phyloP scores from a whole-genome alignment of 2,113 vertebrate species.

The Erpornis zantholeuca region DNA sequence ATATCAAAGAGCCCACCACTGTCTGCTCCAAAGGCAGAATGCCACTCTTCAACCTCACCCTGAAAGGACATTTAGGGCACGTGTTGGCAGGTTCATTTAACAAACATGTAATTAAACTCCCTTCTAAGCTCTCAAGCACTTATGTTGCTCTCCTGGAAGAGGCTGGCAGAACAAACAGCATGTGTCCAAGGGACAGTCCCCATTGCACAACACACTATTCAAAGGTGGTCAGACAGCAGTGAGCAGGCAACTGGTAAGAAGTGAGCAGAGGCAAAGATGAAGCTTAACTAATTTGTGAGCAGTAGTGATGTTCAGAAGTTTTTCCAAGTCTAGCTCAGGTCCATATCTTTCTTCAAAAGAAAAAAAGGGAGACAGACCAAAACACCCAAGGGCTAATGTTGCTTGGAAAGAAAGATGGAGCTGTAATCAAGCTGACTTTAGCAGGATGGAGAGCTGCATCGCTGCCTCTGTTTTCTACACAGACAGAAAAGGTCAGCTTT shows the following conservation, averaged over 20 bases:
- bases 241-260: neutral
- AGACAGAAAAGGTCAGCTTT: constrained; percentile 56
- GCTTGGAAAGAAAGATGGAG: constrained; percentile 6
- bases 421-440: constrained; percentile 25
- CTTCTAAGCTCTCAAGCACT: neutral
- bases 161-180: neutral
- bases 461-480: neutral
- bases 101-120: neutral
- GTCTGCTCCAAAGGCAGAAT: neutral
- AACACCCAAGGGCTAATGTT: neutral
- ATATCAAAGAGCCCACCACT: neutral
- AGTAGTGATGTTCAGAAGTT: neutral
- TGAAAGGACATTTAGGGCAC: neutral
- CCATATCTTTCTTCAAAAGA: neutral
- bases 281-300: neutral
- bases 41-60: neutral
- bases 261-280: neutral
- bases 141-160: neutral
- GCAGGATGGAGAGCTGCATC: neutral
- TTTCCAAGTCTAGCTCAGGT: neutral
- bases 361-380: neutral
- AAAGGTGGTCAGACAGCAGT: neutral
- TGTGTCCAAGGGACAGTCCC: neutral
- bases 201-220: neutral
- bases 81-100: neutral